Percentiles rank a stretch among this genome's conserved stretches.
These are phyloP conservation scores for Pogonognathellus flavescens DNA, from an alignment of 1,140 invertebrate genomes.

Conservation along the genomic window DNA sequence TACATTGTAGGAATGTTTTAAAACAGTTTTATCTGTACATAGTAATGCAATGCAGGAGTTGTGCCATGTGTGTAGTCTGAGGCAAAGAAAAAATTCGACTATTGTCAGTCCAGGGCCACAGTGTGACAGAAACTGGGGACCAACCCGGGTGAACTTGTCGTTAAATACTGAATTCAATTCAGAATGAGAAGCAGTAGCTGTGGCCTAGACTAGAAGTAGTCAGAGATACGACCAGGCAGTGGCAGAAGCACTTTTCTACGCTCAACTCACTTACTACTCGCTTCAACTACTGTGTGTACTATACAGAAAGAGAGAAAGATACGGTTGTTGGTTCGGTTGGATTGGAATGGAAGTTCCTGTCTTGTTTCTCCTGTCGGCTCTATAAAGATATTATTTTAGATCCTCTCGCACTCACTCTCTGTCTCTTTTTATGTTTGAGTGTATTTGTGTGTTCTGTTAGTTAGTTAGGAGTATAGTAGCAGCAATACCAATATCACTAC, in stretches of 20 bases:
- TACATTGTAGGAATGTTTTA: conserved; percentile 1
- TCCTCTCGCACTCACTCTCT: not conserved
- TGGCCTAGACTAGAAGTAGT: not conserved
- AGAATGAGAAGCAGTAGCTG: conserved; percentile 21
- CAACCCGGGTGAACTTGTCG: conserved; percentile 56
- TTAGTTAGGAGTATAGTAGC: not conserved
- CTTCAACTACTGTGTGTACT: conserved; percentile 43
- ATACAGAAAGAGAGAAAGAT: conserved; percentile 1
- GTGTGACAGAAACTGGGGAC: conserved; percentile 65
- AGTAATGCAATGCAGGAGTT: not conserved
- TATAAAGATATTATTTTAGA: conserved; percentile 53
- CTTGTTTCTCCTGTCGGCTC: conserved; percentile 38
- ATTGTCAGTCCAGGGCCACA: conserved; percentile 43
- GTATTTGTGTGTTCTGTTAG: conserved; percentile 27
- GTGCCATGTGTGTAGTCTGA: conserved; percentile 30
- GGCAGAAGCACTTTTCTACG: conserved; percentile 23
- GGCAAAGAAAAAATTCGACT: conserved; percentile 43
- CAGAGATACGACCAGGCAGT: conserved; percentile 7
- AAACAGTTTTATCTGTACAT: not conserved
- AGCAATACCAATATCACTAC: not conserved
- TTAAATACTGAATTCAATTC: conserved; percentile 62
- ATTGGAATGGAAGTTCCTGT: conserved; percentile 24
- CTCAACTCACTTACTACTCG: not conserved
- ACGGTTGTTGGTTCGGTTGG: conserved; percentile 17
- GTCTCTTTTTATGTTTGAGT: conserved; percentile 1